Percentiles rank a stretch among this genome's conserved stretches.
phyloP scores from a whole-genome alignment of 2,888 invertebrate genomes.

The Carpatolechia fugitivella region DNA sequence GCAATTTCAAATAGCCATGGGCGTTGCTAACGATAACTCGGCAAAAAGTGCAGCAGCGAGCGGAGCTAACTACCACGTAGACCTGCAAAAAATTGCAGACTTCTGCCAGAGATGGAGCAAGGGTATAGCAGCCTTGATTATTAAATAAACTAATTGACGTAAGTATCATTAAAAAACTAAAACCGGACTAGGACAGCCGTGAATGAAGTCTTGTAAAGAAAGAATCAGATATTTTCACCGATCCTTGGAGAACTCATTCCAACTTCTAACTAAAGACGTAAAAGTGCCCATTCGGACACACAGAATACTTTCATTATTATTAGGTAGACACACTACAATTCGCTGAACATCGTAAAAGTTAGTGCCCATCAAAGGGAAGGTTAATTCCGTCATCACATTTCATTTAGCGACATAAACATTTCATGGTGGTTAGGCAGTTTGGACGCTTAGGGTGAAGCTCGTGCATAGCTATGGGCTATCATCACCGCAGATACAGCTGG shows the following conservation, averaged over 20 bases:
- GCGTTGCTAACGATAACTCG: constrained; percentile 14
- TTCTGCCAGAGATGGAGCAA: background rate
- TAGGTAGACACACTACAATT: background rate
- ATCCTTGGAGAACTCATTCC: no score
- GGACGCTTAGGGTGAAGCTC: background rate
- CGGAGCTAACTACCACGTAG: background rate
- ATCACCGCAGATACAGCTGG: no score
- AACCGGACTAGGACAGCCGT: no score
- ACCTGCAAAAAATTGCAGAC: background rate
- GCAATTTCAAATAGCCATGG: constrained; percentile 13
- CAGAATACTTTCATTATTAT: background rate
- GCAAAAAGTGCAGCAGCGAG: constrained; percentile 9
- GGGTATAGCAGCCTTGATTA: no score
- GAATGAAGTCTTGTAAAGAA: no score
- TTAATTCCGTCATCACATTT: background rate
- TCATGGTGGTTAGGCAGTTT: background rate
- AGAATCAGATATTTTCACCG: no score
- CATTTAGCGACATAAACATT: background rate
- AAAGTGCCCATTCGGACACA: background rate
- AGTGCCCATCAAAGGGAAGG: constrained; percentile 2
- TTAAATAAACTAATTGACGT: no score
- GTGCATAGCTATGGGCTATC: no score
- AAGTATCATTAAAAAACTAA: no score
- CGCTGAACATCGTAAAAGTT: background rate
- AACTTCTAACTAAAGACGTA: no score